These are phyloP conservation scores for Hoplostethus mediterraneus DNA, from an alignment of 2,797 vertebrate species.

Conservation along the genomic window DNA sequence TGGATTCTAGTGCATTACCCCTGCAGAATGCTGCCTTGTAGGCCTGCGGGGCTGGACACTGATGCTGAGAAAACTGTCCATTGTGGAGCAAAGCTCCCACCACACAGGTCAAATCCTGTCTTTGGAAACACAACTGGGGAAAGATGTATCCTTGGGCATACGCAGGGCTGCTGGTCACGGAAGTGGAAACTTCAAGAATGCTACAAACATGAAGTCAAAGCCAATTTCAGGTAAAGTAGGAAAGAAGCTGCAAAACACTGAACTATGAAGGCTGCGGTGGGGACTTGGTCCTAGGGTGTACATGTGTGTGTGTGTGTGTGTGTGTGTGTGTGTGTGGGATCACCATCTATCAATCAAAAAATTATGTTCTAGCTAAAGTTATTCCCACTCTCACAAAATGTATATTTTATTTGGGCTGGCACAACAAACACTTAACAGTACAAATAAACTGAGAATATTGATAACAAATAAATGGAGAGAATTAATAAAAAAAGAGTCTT, in stretches of 20 bases:
- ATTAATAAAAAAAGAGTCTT: constrained; percentile 74
- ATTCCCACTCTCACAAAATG: constrained; percentile 42
- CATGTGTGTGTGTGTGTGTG: constrained; percentile 33
- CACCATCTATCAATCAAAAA: constrained; percentile 38
- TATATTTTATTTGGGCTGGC: constrained; percentile 48
- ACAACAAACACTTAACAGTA: constrained; percentile 59
- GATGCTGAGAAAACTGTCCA: constrained; percentile 92
- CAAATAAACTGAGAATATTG: constrained; percentile 60
- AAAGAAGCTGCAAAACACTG: constrained; percentile 58
- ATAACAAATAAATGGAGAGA: background rate
- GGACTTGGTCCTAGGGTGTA: constrained; percentile 5
- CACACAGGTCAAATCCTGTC: constrained; percentile 83
- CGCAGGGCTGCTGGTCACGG: constrained; percentile 73
- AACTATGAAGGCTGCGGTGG: constrained; percentile 37
- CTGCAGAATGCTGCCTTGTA: constrained; percentile 88
- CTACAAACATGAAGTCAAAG: constrained; percentile 78
- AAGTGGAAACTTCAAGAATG: constrained; percentile 80
- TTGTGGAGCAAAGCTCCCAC: constrained; percentile 84
- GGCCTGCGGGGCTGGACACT: constrained; percentile 86
- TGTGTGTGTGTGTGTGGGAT: background rate
- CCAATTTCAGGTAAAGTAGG: constrained; percentile 61
- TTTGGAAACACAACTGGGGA: constrained; percentile 75
- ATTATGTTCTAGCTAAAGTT: constrained; percentile 25
- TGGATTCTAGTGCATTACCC: constrained; percentile 91
- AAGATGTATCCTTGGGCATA: constrained; percentile 78